phyloP scores from a whole-genome alignment of 2,113 vertebrate genomes.

The Struthio camelus region DNA sequence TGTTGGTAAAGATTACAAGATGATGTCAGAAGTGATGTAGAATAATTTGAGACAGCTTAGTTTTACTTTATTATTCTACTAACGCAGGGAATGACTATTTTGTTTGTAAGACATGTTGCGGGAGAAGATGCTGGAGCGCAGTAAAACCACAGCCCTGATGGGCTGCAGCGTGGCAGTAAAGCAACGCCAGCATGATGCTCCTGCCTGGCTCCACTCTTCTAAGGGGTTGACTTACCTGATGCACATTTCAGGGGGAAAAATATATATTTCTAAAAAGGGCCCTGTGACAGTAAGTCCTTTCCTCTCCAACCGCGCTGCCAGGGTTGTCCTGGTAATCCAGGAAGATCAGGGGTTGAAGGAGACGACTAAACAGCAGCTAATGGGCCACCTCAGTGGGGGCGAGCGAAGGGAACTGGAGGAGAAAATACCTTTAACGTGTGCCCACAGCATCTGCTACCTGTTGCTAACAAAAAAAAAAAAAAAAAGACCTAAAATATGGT shows the following conservation, averaged over 20 bases:
- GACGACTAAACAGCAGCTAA: background rate
- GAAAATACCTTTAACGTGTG: background rate
- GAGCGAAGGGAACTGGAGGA: background rate
- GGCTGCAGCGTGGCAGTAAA: background rate
- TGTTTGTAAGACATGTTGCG: background rate
- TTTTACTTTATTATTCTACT: slow-evolving; percentile 13
- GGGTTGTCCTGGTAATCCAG: background rate
- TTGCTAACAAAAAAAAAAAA: background rate
- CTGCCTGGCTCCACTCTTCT: background rate
- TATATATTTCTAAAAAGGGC: background rate
- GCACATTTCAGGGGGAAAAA: background rate
- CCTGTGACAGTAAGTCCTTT: background rate
- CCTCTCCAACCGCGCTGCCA: slow-evolving; percentile 52
- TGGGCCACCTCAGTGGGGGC: no score
- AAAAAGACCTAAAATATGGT: background rate
- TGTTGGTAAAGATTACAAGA: background rate
- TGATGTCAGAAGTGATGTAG: background rate
- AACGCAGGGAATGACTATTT: background rate
- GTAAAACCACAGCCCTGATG: background rate
- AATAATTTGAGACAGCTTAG: background rate
- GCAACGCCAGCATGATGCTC: rapidly evolving
- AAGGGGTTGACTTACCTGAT: background rate
- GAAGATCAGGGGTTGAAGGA: background rate
- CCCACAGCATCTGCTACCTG: slow-evolving; percentile 8
- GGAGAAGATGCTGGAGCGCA: background rate